Base-by-base conservation (phyloP, 2,113 vertebrate genomes). In the Hymenochirus boettgeri region DNA sequence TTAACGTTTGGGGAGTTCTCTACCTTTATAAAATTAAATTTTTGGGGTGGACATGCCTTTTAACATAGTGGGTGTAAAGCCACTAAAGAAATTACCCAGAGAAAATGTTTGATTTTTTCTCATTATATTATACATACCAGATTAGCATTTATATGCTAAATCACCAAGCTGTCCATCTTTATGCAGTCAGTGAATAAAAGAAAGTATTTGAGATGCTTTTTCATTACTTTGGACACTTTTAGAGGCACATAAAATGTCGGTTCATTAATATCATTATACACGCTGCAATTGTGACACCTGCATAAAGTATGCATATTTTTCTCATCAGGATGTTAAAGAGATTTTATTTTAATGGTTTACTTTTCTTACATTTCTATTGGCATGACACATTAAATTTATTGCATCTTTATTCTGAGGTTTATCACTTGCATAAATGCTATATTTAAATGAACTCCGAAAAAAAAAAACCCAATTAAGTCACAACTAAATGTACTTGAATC, bases 401-500 rank as follows among this genome's bases (percentile, higher is more conserved):
- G 23, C 51, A 19, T 31, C 70, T 57, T 74, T 1, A 70, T 74
- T 76, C 69, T 71, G 33, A 72, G 11, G 74, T 73, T 62, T 71
- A 73, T 62, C 62, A 46, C 47, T 80, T 48, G 60, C 72, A 78
- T 71, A 77, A 58, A 69, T 29, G 69, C 70, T 62, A 31, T 72
- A 72, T 74, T 76, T 64, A 74, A 74, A 62, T 69, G 74, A 79
- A 76, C 59, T 72, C 73, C 72, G 72, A 74, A 74, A 71, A 79
- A 31, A n/a, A 35, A 42, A 66, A 78, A 83, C 75, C 62, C 74
- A 83, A 83, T 87, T 83, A 87, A 76, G 54, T 61, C 57, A 82
- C 33, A 72, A 61, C 17, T 54, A 86, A 86, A 79, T 74, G 70
- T 80, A 81, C 73, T 53, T 82, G 72, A 88, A 86, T 79, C 74